A percentile compares a stretch with the other conserved stretches of the same genome.
phyloP scores from a whole-genome alignment of 2,113 vertebrate genomes.

The Ciconia maguari region DNA sequence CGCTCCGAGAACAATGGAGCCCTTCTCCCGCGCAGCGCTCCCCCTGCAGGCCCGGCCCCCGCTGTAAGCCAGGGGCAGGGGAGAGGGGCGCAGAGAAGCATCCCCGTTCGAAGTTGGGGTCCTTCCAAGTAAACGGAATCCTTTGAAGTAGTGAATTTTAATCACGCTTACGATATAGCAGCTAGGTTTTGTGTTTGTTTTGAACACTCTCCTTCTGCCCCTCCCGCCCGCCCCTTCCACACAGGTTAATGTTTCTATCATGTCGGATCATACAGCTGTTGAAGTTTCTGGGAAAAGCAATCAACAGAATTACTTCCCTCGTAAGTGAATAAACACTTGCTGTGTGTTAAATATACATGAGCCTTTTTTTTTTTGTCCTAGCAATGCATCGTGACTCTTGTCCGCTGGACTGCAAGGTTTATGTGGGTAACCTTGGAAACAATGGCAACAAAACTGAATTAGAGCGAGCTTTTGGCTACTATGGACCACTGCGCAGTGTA shows the following conservation, averaged over 20 bases:
- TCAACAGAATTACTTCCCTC: not conserved
- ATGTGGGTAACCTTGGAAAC: conserved; percentile 97
- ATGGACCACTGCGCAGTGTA: conserved; percentile 93
- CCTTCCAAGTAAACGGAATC: not conserved
- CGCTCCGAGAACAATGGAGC: conserved; percentile 27
- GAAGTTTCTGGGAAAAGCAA: not conserved
- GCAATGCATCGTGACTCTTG: conserved; percentile 90
- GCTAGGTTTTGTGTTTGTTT: not conserved
- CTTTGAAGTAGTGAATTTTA: rapidly evolving
- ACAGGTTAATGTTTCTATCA: rapidly evolving
- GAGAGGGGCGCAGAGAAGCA: not conserved
- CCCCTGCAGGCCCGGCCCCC: not conserved
- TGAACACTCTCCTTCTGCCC: rapidly evolving
- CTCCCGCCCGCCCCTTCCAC: rapidly evolving
- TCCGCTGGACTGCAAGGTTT: conserved; percentile 97
- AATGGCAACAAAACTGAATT: conserved; percentile 97
- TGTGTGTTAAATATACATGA: not conserved
- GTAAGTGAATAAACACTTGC: not conserved
- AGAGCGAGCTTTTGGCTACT: conserved; percentile 95
- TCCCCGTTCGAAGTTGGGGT: rapidly evolving
- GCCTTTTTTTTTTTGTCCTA: conserved; percentile 24
- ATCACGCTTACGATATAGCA: rapidly evolving
- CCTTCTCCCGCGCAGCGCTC: not conserved
- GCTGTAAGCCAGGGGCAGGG: too few species aligned
- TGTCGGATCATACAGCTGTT: rapidly evolving